Evolutionary conservation across 2,888 invertebrate genomes (phyloP).

Genomic region (Dasypogon diadema): DNA sequence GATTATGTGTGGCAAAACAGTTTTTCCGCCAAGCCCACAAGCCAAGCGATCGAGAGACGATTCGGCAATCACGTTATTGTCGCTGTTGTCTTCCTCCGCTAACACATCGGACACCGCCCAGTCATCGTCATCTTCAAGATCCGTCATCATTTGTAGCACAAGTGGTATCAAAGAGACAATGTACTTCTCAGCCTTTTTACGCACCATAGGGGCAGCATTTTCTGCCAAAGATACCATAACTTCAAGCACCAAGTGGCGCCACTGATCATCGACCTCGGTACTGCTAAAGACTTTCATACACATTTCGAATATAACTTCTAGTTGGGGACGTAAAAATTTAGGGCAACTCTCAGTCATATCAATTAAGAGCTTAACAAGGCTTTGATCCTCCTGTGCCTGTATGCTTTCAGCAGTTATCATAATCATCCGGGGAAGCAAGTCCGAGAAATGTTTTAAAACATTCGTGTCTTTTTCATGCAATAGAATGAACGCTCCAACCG

Average conservation of each 20-base stretch:
- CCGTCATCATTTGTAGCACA: slow-evolving; percentile 94
- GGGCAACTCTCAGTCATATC: slow-evolving; percentile 95
- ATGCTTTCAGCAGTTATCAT: slow-evolving; percentile 82
- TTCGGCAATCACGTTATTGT: slow-evolving; percentile 95
- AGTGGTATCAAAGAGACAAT: slow-evolving; percentile 84
- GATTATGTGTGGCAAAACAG: slow-evolving; percentile 90
- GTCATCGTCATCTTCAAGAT: slow-evolving; percentile 90
- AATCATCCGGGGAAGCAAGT: slow-evolving; percentile 83
- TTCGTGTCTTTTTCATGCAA: slow-evolving; percentile 94
- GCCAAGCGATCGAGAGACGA: slow-evolving; percentile 96
- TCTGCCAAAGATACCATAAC: slow-evolving; percentile 83
- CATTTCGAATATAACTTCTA: slow-evolving; percentile 87
- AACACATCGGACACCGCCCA: slow-evolving; percentile 91
- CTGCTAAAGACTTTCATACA: slow-evolving; percentile 86
- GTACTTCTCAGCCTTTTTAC: slow-evolving; percentile 90
- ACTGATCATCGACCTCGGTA: slow-evolving; percentile 80
- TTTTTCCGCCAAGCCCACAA: slow-evolving; percentile 94
- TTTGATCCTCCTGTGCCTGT: slow-evolving; percentile 88
- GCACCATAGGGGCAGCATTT: slow-evolving; percentile 95
- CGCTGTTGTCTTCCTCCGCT: slow-evolving; percentile 93
- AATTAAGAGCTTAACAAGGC: slow-evolving; percentile 91
- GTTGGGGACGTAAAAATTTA: slow-evolving; percentile 89
- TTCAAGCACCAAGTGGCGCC: slow-evolving; percentile 92
- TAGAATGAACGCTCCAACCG: slow-evolving; percentile 88
- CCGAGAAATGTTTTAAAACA: slow-evolving; percentile 89